Evolutionary conservation across 2,113 vertebrate species (phyloP).

Genomic region (Megaleporinus macrocephalus): DNA sequence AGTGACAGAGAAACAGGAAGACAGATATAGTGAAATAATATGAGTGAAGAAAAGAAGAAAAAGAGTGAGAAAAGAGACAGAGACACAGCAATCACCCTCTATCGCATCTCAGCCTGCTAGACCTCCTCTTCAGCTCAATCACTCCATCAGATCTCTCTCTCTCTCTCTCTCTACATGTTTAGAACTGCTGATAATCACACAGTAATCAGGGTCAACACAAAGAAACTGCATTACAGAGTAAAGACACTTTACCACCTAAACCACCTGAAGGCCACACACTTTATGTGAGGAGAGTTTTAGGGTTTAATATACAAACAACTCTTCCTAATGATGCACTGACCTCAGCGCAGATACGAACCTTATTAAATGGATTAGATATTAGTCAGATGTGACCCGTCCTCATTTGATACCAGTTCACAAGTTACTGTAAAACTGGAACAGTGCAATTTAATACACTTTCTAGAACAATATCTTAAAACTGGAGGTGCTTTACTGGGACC

Average conservation of each 20-base stretch:
- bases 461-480: too few relatives aligned
- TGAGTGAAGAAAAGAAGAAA: not conserved
- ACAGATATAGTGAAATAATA: not conserved
- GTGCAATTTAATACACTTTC: too few relatives aligned
- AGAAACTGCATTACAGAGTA: conserved; percentile 40
- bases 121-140: conserved; percentile 55
- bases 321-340: too few relatives aligned
- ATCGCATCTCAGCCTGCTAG: conserved; percentile 50
- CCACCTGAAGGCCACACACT: not conserved
- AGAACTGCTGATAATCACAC: conserved; percentile 48
- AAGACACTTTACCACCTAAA: conserved; percentile 31
- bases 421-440: too few relatives aligned
- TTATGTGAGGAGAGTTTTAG: too few relatives aligned
- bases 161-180: conserved; percentile 26
- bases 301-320: too few relatives aligned
- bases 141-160: conserved; percentile 47
- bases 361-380: too few relatives aligned
- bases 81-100: conserved; percentile 51
- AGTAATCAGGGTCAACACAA: conserved; percentile 47
- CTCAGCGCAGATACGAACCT: too few relatives aligned
- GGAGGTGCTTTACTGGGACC: too few relatives aligned
- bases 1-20: conserved; percentile 2
- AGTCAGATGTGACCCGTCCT: too few relatives aligned
- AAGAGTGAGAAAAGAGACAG: not conserved
- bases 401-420: too few relatives aligned